Evolutionary conservation across 1,140 invertebrate genomes (phyloP).

Genomic region (Varroa destructor): DNA sequence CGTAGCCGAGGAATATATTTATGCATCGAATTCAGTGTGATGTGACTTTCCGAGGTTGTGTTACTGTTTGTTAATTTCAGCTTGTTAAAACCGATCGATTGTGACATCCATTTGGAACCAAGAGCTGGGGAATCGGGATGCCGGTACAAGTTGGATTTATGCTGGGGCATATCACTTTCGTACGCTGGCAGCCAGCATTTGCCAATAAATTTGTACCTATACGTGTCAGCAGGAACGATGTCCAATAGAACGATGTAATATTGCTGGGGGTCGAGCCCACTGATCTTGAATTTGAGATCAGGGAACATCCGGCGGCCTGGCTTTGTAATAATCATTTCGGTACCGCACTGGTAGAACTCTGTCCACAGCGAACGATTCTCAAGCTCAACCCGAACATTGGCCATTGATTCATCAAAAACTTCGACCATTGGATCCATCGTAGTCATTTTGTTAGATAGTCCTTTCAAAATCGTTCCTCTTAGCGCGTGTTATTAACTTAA

Average conservation of each 20-base stretch:
- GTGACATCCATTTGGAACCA: slow-evolving; percentile 49
- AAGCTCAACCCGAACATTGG: slow-evolving; percentile 20
- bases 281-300: slow-evolving; percentile 45
- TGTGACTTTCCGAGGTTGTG: slow-evolving; percentile 40
- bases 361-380: slow-evolving; percentile 26
- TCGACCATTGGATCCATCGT: too few relatives aligned
- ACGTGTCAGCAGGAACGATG: slow-evolving; percentile 46
- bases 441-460: too few relatives aligned
- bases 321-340: slow-evolving; percentile 33
- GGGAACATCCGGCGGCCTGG: slow-evolving; percentile 45
- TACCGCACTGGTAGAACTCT: slow-evolving; percentile 29
- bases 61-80: slow-evolving; percentile 50
- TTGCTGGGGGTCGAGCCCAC: slow-evolving; percentile 42
- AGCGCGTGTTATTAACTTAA: too few relatives aligned
- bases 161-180: slow-evolving; percentile 35
- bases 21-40: slow-evolving; percentile 48
- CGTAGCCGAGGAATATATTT: slow-evolving; percentile 46
- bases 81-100: slow-evolving; percentile 49
- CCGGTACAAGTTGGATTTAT: slow-evolving; percentile 42
- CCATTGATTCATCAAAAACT: background rate
- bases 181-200: slow-evolving; percentile 39
- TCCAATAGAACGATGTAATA: slow-evolving; percentile 48
- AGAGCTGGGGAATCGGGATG: slow-evolving; percentile 49
- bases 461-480: too few relatives aligned
- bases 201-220: slow-evolving; percentile 42